A percentile compares a stretch with the other conserved stretches of the same genome.
These are phyloP conservation scores for Synodontis membranacea DNA, from an alignment of 2,113 vertebrate species.

Conservation along the genomic window DNA sequence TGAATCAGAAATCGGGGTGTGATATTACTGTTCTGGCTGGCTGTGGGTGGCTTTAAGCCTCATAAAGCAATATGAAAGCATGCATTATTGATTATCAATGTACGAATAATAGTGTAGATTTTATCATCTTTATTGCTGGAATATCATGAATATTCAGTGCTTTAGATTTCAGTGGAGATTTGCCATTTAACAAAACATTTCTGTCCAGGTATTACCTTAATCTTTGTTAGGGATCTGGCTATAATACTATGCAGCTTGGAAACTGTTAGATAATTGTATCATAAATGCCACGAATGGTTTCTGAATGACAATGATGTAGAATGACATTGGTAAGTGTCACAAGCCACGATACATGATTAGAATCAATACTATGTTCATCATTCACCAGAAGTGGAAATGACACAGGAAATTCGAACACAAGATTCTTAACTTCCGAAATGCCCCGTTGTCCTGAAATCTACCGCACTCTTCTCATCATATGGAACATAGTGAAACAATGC, in stretches of 20 bases:
- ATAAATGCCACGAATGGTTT: background rate
- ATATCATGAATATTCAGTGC: background rate
- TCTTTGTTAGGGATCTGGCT: background rate
- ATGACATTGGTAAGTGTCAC: conserved; percentile 8
- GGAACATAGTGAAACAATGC: background rate
- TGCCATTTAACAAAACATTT: background rate
- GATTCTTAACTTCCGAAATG: background rate
- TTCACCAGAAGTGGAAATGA: background rate
- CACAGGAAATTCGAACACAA: background rate
- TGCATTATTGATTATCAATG: conserved; percentile 38
- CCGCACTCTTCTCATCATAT: background rate
- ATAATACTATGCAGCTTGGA: conserved; percentile 7
- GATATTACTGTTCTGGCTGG: conserved; percentile 23
- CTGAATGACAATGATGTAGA: conserved; percentile 3
- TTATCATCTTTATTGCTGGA: conserved; percentile 26
- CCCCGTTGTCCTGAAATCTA: background rate
- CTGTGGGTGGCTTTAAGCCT: background rate
- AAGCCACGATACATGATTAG: conserved; percentile 10
- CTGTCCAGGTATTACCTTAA: conserved; percentile 5
- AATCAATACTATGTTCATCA: conserved; percentile 6
- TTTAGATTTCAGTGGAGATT: background rate
- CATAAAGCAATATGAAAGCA: conserved; percentile 23
- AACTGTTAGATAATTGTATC: background rate
- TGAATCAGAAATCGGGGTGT: conserved; percentile 36
- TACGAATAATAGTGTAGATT: background rate